Base-by-base conservation (phyloP, 2,797 vertebrate species). In the Cephalopachus bancanus region DNA sequence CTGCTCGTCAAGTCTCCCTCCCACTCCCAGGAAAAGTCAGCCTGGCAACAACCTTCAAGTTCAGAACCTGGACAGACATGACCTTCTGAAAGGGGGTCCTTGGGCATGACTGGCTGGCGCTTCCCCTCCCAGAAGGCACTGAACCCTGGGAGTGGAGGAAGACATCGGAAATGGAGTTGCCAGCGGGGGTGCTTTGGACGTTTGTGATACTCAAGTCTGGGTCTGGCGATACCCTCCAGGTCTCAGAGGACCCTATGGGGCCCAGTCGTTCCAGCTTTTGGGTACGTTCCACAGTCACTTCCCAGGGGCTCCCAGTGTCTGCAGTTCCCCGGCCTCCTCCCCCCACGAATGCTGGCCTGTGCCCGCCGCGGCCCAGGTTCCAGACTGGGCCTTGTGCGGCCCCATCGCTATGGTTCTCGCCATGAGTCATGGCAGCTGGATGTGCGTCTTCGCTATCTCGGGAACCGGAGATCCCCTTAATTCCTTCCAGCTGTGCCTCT, bases 401-500 rank as follows among this genome's bases (percentile, higher is more conserved):
- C 7, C 10, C 75, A 30, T 67, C 83, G 33, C 85, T 69, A 88
- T 19, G 79, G 93, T 62, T 83, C 91, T 78, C 22, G 0, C 81
- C 0, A 0, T 96, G 97, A 96, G 74, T 98, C 93, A 89, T 0
- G 9, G 90, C 0, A 49, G 87, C 71, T 22, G 7, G 75, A 86
- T 22, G 53, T 26, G 51, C 0, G 15, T 24, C 94, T 24, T 69
- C 3, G 0, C 74, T 91, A 88, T 97, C 97, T 94, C 8, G 26
- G 96, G 97, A 94, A 87, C 87, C 53, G 8, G 92, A 94, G 98
- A 91, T 78, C 84, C 91, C 84, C 22, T 33, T 97, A 97, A 98
- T 97, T 96, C 96, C 87, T 94, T 98, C 94, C 98, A 97, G 97
- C 97, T 97, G 98, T 53, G 33, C 30, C 93, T 89, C 93, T 19